phyloP scores from a whole-genome alignment of 2,113 vertebrate genomes.

The Microcebus jonahi region DNA sequence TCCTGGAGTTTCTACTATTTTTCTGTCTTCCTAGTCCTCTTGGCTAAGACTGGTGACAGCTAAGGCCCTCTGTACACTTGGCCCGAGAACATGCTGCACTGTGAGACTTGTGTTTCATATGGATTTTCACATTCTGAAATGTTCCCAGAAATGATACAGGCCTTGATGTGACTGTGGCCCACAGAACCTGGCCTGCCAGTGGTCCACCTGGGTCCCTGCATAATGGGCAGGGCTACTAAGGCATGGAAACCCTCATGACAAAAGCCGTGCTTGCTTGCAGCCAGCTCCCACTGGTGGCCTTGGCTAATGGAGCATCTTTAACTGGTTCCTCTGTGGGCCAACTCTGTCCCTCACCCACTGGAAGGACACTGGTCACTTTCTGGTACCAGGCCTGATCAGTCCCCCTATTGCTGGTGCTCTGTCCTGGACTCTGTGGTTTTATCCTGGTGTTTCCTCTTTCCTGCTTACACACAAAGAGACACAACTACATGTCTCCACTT shows the following conservation, averaged over 20 bases:
- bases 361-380: not conserved
- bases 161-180: not conserved
- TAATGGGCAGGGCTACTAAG: not conserved
- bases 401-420: not conserved
- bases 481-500: not conserved
- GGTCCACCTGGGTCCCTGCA: not conserved
- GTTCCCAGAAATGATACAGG: not conserved
- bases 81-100: not conserved
- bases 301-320: not conserved
- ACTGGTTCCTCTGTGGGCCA: not conserved
- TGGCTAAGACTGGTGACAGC: not conserved
- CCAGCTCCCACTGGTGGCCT: not conserved
- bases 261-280: not conserved
- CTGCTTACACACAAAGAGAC: not conserved
- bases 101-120: not conserved
- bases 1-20: not conserved
- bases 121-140: not conserved
- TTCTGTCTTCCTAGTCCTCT: not conserved
- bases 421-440: not conserved
- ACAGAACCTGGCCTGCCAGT: not conserved
- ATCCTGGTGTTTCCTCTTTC: not conserved
- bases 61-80: not conserved
- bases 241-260: not conserved
- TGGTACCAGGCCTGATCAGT: not conserved
- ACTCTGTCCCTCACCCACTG: not conserved